These are phyloP conservation scores for Oncorhynchus mykiss DNA, from an alignment of 2,113 vertebrate species.

Conservation along the genomic window DNA sequence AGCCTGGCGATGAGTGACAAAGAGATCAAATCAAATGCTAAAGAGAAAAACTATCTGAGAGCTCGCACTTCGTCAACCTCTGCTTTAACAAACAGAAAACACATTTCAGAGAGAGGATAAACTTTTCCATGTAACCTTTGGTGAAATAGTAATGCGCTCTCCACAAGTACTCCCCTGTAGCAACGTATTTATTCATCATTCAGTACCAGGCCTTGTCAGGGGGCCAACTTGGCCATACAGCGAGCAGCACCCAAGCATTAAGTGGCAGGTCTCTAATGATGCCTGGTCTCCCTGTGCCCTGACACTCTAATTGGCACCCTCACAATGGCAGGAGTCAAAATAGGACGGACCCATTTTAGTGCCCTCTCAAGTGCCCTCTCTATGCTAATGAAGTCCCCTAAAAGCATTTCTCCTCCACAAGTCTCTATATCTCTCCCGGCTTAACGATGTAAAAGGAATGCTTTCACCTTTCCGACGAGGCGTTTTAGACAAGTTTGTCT, in stretches of 20 bases:
- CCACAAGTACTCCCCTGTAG: slow-evolving; percentile 21
- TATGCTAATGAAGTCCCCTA: slow-evolving; percentile 45
- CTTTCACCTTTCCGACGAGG: neutral
- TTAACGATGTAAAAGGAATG: neutral
- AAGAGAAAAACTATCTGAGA: slow-evolving; percentile 8
- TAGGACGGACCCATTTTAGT: slow-evolving; percentile 43
- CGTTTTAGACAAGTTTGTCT: too few species aligned
- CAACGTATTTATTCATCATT: slow-evolving; percentile 36
- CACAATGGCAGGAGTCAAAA: slow-evolving; percentile 37
- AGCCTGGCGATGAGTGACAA: slow-evolving; percentile 8
- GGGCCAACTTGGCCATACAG: slow-evolving; percentile 32
- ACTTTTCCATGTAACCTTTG: slow-evolving; percentile 51
- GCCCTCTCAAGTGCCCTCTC: slow-evolving; percentile 17
- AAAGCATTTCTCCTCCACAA: slow-evolving; percentile 46
- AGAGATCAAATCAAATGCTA: neutral
- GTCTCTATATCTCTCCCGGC: slow-evolving; percentile 3
- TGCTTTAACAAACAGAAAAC: slow-evolving; percentile 17
- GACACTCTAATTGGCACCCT: slow-evolving; percentile 44
- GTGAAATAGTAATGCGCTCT: slow-evolving; percentile 13
- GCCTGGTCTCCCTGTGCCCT: slow-evolving; percentile 37
- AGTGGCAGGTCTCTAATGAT: slow-evolving; percentile 49
- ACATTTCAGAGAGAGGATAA: slow-evolving; percentile 24
- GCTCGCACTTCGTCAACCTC: slow-evolving; percentile 9
- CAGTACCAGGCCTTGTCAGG: slow-evolving; percentile 18
- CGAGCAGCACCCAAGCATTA: slow-evolving; percentile 37